Evolutionary conservation across 2,888 invertebrate genomes (phyloP), one percentile per base, ranked within the genome.

Genomic region (Heliconius sara): DNA sequence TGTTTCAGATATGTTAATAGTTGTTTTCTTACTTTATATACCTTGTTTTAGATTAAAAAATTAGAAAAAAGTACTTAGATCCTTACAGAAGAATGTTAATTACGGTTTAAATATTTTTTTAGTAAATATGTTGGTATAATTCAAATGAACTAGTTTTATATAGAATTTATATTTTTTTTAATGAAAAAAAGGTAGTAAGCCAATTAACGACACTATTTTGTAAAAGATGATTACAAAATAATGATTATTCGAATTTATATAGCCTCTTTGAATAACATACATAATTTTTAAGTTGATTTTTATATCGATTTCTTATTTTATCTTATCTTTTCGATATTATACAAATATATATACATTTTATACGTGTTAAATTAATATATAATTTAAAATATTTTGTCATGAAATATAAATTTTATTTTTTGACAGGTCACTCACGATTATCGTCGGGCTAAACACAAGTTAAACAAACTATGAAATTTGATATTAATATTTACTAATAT

Each of bases 221-320:
- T 39, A 9, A 2, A 25, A 68, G 70, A 16, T 25, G 25, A 70
- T 43, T 47, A 70, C 43, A 68, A 68, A 43, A 43, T 9, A 0
- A 60, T 13, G 3, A 47, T 70, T 16, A 16, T 43, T n/a, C 13
- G 12, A 34, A 30, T 16, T 30, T n/a, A 67, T 19, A 39, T 39
- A 39, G 39, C 39, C 67, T 68, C 13, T 68, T 68, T 68, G 67
- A 68, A 68, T 68, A 34, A 39, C 34, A 70, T 25, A 43, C 43
- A 43, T 70, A 25, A 16, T 70, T 25, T 43, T 25, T 1, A 25
- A 52, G 7, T 52, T 19, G 2, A 1, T 25, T 25, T 70, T 70
- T 19, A 25, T 16, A 43, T 43, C 12, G 16, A 70, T 70, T 70
- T 13, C 16, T 70, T 43, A 16, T 0, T 70, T 68, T 43, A 70